These are phyloP conservation scores for Ceyx melanurus DNA, from an alignment of 2,113 vertebrate species.

Conservation along the genomic window DNA sequence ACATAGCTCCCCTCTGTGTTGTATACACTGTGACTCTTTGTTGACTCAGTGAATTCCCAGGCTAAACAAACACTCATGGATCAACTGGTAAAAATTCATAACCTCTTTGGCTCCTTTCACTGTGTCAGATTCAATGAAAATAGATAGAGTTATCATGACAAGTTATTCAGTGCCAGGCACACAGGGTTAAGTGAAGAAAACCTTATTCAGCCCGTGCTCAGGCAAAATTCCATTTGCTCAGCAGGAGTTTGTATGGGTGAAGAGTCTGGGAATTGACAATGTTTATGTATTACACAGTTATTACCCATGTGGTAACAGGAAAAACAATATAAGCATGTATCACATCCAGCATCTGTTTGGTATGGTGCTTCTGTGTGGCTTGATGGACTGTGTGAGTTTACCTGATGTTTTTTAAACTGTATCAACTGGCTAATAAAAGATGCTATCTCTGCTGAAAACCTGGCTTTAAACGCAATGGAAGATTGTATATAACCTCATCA, in stretches of 20 bases:
- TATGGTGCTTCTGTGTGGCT: neutral
- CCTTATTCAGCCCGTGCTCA: neutral
- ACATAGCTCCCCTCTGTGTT: neutral
- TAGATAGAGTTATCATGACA: neutral
- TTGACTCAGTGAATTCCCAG: neutral
- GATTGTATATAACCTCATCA: neutral
- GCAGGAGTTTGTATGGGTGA: neutral
- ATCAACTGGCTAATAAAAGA: neutral
- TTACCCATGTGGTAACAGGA: neutral
- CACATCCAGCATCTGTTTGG: neutral
- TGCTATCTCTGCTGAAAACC: neutral
- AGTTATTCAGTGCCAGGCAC: neutral
- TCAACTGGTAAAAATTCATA: neutral
- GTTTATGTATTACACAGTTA: neutral
- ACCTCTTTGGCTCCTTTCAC: neutral
- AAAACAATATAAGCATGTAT: neutral
- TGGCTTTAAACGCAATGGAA: neutral
- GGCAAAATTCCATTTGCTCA: conserved; percentile 16
- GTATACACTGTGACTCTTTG: neutral
- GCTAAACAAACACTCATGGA: neutral
- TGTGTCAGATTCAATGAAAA: neutral
- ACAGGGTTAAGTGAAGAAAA: neutral
- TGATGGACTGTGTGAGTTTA: neutral
- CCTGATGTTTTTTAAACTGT: neutral
- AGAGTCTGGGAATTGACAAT: neutral